Evolutionary conservation across 1,140 invertebrate genomes (phyloP), one percentile per base, ranked within the genome.

Genomic region (Acromyrmex echinatior): DNA sequence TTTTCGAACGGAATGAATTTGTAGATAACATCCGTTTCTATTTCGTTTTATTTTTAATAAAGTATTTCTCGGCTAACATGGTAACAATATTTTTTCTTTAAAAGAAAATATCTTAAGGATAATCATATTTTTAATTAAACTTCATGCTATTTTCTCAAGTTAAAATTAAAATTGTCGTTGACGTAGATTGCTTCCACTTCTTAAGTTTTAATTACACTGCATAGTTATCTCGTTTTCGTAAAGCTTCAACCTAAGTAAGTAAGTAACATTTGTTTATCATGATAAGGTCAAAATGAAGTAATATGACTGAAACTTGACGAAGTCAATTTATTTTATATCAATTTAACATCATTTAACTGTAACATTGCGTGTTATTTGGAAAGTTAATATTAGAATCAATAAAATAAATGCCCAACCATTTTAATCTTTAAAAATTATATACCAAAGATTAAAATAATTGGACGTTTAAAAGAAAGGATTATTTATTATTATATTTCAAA

Each of bases 11-110:
- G 5, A 12, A 53, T 25, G 16, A 70, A 81, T 71, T 81, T 81
- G 39, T 35, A 51, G 9, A 0, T 51, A 5, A 31, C 9, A 51
- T 18, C 7, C 9, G 35, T 28, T 70, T 71, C 5, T 56, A n/a
- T n/a, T 35, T 80, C 21, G 9, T 80, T 56, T 80, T 56, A 70
- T 18, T 4, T 35, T 80, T 68, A 80, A 80, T 68, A 60, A 3
- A 6, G 7, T 35, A 49, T 9, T 10, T 21, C 9, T 78, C 6
- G 39, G 25, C 6, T 65, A 65, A 31, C 2, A 16, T 21, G 10
- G 25, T 10, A 7, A 18, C 49, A 21, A 25, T 77, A 60, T 60
- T 39, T 1, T 51, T 76, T 76, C 16, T 56, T 70, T 1, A 18
- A 21, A 25, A 39, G 7, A 25, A 25, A 25, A 35, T 18, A 12